These are phyloP conservation scores for Pachydiplax longipennis DNA, from an alignment of 2,888 invertebrate species.

Conservation along the genomic window DNA sequence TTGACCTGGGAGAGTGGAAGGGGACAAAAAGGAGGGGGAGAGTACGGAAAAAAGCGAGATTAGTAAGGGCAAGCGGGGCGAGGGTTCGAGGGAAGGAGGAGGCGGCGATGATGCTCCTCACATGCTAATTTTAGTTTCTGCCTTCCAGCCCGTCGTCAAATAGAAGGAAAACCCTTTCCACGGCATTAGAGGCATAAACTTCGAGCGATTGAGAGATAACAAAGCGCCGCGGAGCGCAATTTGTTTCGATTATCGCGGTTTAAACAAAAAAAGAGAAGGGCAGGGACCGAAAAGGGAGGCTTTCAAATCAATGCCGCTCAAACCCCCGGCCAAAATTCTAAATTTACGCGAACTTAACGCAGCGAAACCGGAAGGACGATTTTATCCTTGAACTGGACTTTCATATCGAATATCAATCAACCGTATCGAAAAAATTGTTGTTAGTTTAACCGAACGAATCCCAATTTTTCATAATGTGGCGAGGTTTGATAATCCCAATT, in stretches of 20 bases:
- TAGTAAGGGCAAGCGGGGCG: not conserved
- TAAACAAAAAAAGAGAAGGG: not conserved
- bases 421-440: too few relatives aligned
- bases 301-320: not conserved
- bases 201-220: not conserved
- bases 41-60: not conserved
- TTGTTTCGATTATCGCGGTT: not conserved
- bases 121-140: slow-evolving; percentile 45
- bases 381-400: not conserved
- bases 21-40: not conserved
- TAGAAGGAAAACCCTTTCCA: slow-evolving; percentile 37
- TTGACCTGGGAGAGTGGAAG: not conserved
- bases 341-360: slow-evolving; percentile 9
- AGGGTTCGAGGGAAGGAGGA: not conserved
- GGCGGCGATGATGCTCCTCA: slow-evolving; percentile 35
- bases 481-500: too few relatives aligned
- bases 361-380: not conserved
- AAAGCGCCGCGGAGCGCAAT: not conserved
- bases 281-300: not conserved
- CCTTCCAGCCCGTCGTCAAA: slow-evolving; percentile 37
- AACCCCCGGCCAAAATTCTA: slow-evolving; percentile 29
- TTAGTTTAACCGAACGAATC: too few relatives aligned
- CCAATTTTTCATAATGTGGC: too few relatives aligned
- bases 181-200: slow-evolving; percentile 9
- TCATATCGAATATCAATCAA: not conserved